phyloP scores from a whole-genome alignment of 2,888 invertebrate genomes.

The Balanococcus diminutus region DNA sequence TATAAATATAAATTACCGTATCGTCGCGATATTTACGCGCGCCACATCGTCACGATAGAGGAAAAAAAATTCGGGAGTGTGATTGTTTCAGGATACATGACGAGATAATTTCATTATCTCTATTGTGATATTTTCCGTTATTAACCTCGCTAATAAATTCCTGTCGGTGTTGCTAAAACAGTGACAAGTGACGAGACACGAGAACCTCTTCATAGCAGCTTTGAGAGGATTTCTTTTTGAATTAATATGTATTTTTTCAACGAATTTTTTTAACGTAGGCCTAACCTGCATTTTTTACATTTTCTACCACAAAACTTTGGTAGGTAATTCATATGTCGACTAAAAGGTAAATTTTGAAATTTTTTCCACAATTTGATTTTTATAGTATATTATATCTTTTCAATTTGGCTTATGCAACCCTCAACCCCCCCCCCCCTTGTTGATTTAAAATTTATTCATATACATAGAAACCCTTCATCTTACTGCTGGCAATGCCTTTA shows the following conservation, averaged over 20 bases:
- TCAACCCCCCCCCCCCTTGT: background rate
- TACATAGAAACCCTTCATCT: too few species aligned
- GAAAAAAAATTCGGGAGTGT: conserved; percentile 10
- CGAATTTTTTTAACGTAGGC: too few species aligned
- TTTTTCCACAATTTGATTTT: too few species aligned
- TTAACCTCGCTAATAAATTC: conserved; percentile 20
- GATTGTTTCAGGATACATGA: conserved; percentile 1
- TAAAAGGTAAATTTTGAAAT: too few species aligned
- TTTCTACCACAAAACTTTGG: too few species aligned
- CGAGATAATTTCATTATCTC: background rate
- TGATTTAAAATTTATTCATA: too few species aligned
- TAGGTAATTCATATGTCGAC: too few species aligned
- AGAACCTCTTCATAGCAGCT: background rate
- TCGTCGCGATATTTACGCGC: background rate
- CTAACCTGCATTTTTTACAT: too few species aligned
- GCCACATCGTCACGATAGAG: background rate
- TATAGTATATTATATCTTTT: too few species aligned
- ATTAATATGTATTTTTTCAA: too few species aligned
- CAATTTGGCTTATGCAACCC: too few species aligned
- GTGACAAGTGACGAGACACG: background rate
- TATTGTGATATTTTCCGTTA: background rate
- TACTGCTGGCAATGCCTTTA: background rate
- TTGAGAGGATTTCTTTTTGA: background rate
- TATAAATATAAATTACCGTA: conserved; percentile 18
- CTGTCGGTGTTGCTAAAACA: background rate